Evolutionary conservation across 2,888 invertebrate species (phyloP).

Genomic region (Anagyrus pseudococci): DNA sequence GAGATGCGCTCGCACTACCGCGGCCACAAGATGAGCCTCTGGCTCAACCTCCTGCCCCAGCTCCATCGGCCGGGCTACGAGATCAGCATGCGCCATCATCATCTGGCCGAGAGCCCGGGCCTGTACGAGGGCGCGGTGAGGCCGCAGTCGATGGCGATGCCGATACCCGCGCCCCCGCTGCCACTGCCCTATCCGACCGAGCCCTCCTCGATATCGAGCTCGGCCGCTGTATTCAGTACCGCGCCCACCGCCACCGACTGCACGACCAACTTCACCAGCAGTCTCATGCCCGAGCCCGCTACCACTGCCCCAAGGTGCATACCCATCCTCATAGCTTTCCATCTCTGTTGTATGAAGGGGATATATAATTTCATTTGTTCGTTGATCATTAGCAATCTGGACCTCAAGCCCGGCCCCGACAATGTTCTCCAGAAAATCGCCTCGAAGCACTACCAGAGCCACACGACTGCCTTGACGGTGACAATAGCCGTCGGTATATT

Average conservation of each 20-base stretch:
- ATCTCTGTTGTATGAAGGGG: no score
- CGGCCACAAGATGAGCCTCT: conserved; percentile 92
- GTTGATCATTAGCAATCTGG: conserved; percentile 41
- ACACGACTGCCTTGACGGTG: conserved; percentile 86
- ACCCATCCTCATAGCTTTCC: background rate
- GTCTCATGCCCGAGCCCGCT: conserved; percentile 45
- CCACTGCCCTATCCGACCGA: conserved; percentile 64
- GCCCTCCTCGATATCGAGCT: conserved; percentile 50
- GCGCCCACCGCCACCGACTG: conserved; percentile 75
- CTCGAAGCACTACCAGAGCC: conserved; percentile 86
- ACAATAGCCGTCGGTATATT: conserved; percentile 88
- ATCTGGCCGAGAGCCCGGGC: conserved; percentile 72
- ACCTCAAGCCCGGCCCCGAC: conserved; percentile 69
- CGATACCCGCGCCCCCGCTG: conserved; percentile 65
- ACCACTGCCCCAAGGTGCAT: conserved; percentile 20
- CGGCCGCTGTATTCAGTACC: conserved; percentile 22
- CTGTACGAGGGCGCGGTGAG: conserved; percentile 74
- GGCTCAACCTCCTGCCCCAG: conserved; percentile 90
- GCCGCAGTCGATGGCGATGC: conserved; percentile 75
- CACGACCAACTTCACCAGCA: conserved; percentile 69
- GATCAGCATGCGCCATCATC: conserved; percentile 86
- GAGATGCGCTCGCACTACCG: conserved; percentile 90
- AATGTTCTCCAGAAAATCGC: conserved; percentile 78
- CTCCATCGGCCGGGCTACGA: conserved; percentile 87
- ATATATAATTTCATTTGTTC: background rate